These are phyloP conservation scores for Trematocara unimaculatum DNA, from an alignment of 2,113 vertebrate genomes.

Conservation along the genomic window DNA sequence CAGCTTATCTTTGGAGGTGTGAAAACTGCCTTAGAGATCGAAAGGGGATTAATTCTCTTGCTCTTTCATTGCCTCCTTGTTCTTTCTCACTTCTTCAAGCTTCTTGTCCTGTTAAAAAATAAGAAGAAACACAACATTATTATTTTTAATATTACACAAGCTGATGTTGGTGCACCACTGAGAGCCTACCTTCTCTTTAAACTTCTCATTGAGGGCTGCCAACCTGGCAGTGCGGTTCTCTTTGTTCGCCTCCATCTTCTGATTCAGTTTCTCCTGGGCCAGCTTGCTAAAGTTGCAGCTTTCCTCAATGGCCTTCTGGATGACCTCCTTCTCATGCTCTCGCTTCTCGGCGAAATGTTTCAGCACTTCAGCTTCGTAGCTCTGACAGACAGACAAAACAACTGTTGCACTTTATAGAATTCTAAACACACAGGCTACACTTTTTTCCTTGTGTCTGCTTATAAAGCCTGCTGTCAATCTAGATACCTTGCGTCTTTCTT, in stretches of 20 bases:
- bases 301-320: conserved; percentile 91
- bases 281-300: conserved; percentile 94
- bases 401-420: neutral
- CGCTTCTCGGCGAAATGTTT: conserved; percentile 92
- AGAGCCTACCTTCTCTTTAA: conserved; percentile 85
- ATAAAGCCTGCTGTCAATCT: neutral
- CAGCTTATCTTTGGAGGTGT: conserved; percentile 81
- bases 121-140: neutral
- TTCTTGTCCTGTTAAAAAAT: conserved; percentile 84
- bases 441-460: neutral
- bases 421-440: neutral
- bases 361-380: conserved; percentile 86
- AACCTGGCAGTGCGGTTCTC: conserved; percentile 90
- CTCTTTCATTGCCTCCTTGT: conserved; percentile 85
- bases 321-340: conserved; percentile 94
- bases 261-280: conserved; percentile 89
- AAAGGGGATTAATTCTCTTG: conserved; percentile 68
- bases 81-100: conserved; percentile 90
- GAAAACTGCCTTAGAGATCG: conserved; percentile 41
- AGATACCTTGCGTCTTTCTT: conserved; percentile 91
- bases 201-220: conserved; percentile 89
- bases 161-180: neutral
- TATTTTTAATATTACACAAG: neutral
- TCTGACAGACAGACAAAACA: conserved; percentile 62
- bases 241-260: conserved; percentile 96